Base-by-base conservation (phyloP, 2,888 invertebrate species). In the Galerucella calmariensis region DNA sequence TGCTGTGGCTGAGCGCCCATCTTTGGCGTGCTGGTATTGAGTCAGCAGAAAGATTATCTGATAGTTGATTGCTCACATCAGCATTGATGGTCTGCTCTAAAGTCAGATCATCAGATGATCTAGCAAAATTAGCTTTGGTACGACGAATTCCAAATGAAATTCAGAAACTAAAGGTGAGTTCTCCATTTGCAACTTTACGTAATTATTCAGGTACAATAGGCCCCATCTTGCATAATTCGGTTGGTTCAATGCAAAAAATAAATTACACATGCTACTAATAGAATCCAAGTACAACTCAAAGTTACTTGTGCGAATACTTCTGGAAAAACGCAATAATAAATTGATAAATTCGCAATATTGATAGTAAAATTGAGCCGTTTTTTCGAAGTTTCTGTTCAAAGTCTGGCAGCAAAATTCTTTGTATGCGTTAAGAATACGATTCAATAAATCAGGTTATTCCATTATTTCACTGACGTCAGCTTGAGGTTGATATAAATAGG, bases 21-120 rank as follows among this genome's bases (percentile, higher is more conserved):
- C 74, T 65, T 14, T 65, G 58, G 11, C 69, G 65, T 27, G 62
- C 68, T 35, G 73, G 68, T 73, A 68, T 73, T 61, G 73, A 63
- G 63, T 81, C 75, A n/a, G 16, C 73, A n/a, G 77, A 44, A 59
- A 77, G 68, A 12, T 77, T 75, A 75, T 41, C 35, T 0, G 35
- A 1, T 41, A 41, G 1, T 41, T 41, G 35, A 9, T 41, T 41
- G 1, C 35, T 41, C 8, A 9, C 35, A 9, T 41, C 35, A 41
- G 35, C 35, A 2, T 41, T 41, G 1, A 41, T 41, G 35, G 35
- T 41, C 9, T 41, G 35, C 1, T 41, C 35, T 1, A 9, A 2
- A 1, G 35, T 41, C 35, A 41, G 2, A 2, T 41, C 35, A 9
- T 9, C 35, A 0, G 35, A 9, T 0, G 35, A 41, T 9, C 8